Percentiles rank a stretch among this genome's conserved stretches.
phyloP scores from a whole-genome alignment of 2,888 invertebrate species.

The Glaucopsyche alexis region DNA sequence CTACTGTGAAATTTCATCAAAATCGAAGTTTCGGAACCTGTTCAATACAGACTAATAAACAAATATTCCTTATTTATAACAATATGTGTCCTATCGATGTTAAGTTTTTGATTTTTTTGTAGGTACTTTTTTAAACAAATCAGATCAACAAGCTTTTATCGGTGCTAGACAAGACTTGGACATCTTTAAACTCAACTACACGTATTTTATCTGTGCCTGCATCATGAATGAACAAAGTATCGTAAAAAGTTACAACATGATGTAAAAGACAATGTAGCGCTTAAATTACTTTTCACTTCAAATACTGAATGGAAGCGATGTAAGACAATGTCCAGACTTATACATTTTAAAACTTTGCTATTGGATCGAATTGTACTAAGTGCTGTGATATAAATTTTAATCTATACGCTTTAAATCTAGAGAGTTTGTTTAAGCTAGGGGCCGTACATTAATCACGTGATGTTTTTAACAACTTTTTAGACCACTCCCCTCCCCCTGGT shows the following conservation, averaged over 20 bases:
- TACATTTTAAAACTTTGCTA: constrained; percentile 24
- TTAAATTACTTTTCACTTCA: constrained; percentile 21
- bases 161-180: background rate
- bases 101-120: background rate
- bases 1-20: too few relatives aligned
- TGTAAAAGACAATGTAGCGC: constrained; percentile 20
- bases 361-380: background rate
- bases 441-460: too few relatives aligned
- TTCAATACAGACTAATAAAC: too few relatives aligned
- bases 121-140: background rate
- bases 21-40: too few relatives aligned
- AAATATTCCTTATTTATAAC: too few relatives aligned
- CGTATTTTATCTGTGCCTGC: constrained; percentile 10
- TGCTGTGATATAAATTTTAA: background rate
- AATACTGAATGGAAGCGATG: background rate
- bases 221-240: constrained; percentile 16
- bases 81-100: too few relatives aligned
- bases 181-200: constrained; percentile 1
- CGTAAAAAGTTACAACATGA: constrained; percentile 25
- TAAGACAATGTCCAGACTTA: constrained; percentile 22
- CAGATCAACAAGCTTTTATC: background rate
- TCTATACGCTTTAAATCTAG: background rate
- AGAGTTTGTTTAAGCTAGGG: too few relatives aligned
- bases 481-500: too few relatives aligned
- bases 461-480: too few relatives aligned